phyloP scores from a whole-genome alignment of 2,113 vertebrate species.

The Sialia sialis region DNA sequence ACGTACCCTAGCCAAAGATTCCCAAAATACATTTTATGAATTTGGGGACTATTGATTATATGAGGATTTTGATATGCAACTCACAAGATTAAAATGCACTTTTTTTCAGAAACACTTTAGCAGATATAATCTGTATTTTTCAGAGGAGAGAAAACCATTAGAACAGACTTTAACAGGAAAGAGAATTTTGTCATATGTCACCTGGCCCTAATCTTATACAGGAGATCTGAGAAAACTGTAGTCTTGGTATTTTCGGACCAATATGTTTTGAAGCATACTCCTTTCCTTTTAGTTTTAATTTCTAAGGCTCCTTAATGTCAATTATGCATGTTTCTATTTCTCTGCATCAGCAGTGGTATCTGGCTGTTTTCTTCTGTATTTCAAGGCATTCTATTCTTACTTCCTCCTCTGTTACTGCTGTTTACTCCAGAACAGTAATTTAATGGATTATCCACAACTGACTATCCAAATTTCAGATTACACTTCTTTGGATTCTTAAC shows the following conservation, averaged over 20 bases:
- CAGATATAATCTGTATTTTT: not conserved
- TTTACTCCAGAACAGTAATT: not conserved
- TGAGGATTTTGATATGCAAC: not conserved
- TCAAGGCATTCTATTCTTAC: not conserved
- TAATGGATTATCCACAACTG: not conserved
- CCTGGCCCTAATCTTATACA: not conserved
- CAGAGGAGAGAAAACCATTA: not conserved
- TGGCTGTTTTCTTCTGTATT: not conserved
- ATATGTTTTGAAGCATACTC: not conserved
- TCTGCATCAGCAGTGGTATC: not conserved
- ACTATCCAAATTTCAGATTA: not conserved
- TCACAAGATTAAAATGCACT: not conserved
- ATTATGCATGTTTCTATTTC: not conserved
- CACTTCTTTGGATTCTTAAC: not conserved
- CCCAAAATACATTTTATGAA: fast-evolving
- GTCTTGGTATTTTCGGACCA: not conserved
- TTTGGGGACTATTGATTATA: not conserved
- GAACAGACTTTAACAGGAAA: not conserved
- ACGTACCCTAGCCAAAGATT: not conserved
- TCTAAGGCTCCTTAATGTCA: not conserved
- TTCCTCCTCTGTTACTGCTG: not conserved
- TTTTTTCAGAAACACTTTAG: not conserved
- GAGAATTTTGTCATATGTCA: not conserved
- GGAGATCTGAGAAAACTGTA: not conserved
- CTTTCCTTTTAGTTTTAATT: not conserved